Percentiles rank a stretch among this genome's conserved stretches.
Evolutionary conservation across 2,797 vertebrate species (phyloP).

Genomic region (Dromococcyx pavoninus): DNA sequence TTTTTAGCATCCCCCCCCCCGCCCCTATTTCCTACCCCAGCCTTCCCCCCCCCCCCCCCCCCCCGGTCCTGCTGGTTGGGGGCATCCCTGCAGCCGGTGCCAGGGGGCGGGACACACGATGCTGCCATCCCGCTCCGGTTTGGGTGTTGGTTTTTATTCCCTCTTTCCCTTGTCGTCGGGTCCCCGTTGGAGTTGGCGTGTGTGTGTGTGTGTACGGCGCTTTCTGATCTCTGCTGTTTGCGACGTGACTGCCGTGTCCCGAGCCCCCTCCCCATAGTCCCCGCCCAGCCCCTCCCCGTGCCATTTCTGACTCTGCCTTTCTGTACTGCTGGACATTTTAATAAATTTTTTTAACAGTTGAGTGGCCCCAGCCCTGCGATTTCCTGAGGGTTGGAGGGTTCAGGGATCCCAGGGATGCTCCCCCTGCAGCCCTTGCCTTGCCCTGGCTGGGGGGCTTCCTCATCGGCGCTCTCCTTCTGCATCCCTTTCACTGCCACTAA

Average conservation of each 20-base stretch:
- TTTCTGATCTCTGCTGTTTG: constrained; percentile 43
- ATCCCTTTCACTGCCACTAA: not conserved
- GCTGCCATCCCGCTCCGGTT: not conserved
- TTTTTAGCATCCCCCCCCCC: constrained; percentile 26
- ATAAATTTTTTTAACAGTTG: constrained; percentile 82
- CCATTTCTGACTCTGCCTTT: constrained; percentile 72
- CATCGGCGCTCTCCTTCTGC: not conserved
- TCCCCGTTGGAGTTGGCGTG: constrained; percentile 10
- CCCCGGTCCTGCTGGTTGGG: not conserved
- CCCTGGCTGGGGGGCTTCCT: accelerated
- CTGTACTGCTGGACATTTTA: constrained; percentile 82
- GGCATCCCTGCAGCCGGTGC: not conserved
- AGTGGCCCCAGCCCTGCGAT: accelerated
- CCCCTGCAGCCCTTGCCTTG: accelerated
- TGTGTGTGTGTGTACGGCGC: constrained; percentile 27
- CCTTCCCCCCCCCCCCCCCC: not conserved
- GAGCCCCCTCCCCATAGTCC: not conserved
- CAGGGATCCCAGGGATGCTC: accelerated
- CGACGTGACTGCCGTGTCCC: constrained; percentile 54
- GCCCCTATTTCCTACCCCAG: not conserved
- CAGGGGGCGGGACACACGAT: not conserved
- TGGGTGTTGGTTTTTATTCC: not conserved
- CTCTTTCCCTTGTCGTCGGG: not conserved
- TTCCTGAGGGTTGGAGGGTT: no score
- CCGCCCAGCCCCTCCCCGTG: not conserved